phyloP scores from a whole-genome alignment of 2,113 vertebrate species.

The Ciconia stormi region DNA sequence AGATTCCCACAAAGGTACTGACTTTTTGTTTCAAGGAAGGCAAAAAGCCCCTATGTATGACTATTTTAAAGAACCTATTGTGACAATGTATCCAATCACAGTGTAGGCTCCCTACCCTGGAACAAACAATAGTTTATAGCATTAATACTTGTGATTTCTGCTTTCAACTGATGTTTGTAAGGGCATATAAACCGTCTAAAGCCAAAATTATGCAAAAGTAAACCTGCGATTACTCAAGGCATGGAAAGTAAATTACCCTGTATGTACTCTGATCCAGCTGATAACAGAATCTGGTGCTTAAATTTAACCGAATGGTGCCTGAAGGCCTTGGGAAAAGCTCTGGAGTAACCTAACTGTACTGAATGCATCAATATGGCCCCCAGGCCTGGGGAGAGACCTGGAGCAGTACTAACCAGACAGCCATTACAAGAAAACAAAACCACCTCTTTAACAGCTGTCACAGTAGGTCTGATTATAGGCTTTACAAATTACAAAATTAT shows the following conservation, averaged over 20 bases:
- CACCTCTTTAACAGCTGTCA: background rate
- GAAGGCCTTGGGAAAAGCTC: background rate
- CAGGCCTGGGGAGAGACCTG: background rate
- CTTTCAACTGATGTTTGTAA: background rate
- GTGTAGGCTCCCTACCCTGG: constrained; percentile 35
- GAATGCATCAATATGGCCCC: background rate
- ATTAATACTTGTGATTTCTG: background rate
- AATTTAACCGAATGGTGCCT: background rate
- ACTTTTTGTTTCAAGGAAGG: constrained; percentile 64
- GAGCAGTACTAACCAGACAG: background rate
- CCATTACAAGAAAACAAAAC: background rate
- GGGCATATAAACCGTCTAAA: background rate
- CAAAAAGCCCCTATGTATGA: background rate
- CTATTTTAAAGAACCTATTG: constrained; percentile 64
- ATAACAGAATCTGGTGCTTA: background rate
- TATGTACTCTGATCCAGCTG: background rate
- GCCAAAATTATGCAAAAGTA: background rate
- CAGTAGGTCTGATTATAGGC: background rate
- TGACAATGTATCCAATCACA: constrained; percentile 65
- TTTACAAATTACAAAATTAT: constrained; percentile 1
- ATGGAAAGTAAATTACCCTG: background rate
- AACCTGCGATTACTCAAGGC: background rate
- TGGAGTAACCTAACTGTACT: background rate
- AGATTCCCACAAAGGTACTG: background rate
- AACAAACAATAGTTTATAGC: background rate